Evolutionary conservation across 2,797 vertebrate species (phyloP).

Genomic region (Lepilemur ruficaudatus): DNA sequence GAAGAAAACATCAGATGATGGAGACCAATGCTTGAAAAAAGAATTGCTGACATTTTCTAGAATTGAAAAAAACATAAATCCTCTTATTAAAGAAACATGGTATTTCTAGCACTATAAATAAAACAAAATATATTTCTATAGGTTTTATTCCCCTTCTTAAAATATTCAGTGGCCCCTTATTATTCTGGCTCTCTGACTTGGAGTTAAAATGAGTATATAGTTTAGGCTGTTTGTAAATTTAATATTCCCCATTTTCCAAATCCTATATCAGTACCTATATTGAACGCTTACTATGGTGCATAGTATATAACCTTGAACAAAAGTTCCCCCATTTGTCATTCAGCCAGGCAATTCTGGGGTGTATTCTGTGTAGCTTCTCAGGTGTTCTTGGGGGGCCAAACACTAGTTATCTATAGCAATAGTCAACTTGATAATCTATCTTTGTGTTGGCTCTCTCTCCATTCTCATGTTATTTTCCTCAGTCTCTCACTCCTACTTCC

Average conservation of each 20-base stretch:
- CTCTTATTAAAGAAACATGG: background rate
- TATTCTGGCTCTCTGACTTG: background rate
- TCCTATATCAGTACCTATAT: background rate
- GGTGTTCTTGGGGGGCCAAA: background rate
- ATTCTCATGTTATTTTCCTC: background rate
- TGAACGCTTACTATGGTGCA: background rate
- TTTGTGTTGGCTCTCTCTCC: background rate
- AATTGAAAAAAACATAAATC: background rate
- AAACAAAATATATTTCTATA: background rate
- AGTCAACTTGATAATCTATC: background rate
- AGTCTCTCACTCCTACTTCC: background rate
- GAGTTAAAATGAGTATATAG: background rate
- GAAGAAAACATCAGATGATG: background rate
- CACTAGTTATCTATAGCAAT: background rate
- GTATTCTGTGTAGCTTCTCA: background rate
- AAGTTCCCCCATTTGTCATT: background rate
- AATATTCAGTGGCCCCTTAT: background rate
- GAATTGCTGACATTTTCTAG: background rate
- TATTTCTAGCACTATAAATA: background rate
- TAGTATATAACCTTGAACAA: too few species aligned
- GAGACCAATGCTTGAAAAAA: background rate
- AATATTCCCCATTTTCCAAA: background rate
- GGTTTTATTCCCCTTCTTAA: background rate
- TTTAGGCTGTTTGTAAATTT: background rate
- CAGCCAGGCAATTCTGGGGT: background rate